phyloP scores from a whole-genome alignment of 2,113 vertebrate genomes.

The Nesogale talazaci region DNA sequence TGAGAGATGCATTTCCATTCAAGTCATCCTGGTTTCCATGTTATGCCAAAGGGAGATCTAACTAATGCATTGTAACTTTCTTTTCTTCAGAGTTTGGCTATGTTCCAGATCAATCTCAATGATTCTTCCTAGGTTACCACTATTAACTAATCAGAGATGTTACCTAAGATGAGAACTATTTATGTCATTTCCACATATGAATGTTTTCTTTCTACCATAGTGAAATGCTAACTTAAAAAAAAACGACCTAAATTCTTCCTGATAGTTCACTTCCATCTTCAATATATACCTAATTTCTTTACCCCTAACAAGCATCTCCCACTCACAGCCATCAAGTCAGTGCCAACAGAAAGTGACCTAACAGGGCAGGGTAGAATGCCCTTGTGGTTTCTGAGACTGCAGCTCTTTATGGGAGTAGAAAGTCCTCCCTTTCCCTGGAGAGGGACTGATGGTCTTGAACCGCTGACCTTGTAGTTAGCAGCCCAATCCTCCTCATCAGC shows the following conservation, averaged over 20 bases:
- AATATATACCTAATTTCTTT: background rate
- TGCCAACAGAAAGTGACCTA: too few species aligned
- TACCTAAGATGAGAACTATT: background rate
- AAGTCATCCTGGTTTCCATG: background rate
- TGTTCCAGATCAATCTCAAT: background rate
- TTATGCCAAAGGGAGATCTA: background rate
- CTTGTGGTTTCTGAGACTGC: too few species aligned
- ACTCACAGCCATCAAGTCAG: too few species aligned
- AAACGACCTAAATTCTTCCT: background rate
- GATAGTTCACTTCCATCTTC: accelerated
- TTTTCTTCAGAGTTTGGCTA: background rate
- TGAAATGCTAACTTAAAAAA: background rate
- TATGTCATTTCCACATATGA: background rate
- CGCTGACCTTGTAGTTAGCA: too few species aligned
- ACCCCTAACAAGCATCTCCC: background rate
- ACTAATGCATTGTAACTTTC: background rate
- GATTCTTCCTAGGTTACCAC: background rate
- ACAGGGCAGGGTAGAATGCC: too few species aligned
- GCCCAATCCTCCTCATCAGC: too few species aligned
- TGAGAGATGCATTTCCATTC: background rate
- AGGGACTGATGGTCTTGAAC: too few species aligned
- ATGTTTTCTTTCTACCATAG: background rate
- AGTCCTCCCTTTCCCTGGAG: too few species aligned
- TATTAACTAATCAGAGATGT: background rate
- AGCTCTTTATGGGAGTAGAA: too few species aligned